Evolutionary conservation across 2,113 vertebrate species (phyloP).

Genomic region (Callipepla squamata): DNA sequence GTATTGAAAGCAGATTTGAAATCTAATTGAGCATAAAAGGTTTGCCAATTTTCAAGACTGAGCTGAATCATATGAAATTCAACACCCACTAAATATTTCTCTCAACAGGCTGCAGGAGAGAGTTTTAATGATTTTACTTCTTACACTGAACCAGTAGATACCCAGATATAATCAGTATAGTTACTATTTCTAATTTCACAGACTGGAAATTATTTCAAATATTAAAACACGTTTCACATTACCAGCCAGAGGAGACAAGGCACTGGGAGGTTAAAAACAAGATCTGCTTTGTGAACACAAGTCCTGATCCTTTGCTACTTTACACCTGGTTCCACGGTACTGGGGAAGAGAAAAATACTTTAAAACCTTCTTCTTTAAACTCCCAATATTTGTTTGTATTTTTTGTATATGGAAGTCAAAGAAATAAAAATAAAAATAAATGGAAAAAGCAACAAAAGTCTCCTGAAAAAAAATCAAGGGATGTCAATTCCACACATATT

Average conservation of each 20-base stretch:
- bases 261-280: neutral
- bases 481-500: neutral
- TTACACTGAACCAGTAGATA: slow-evolving; percentile 14
- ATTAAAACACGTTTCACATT: neutral
- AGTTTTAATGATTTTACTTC: slow-evolving; percentile 51
- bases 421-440: neutral
- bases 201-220: slow-evolving; percentile 35
- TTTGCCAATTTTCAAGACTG: slow-evolving; percentile 29
- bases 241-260: neutral
- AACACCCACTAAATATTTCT: slow-evolving; percentile 53
- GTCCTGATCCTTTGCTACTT: neutral
- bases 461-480: neutral
- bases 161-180: slow-evolving; percentile 4
- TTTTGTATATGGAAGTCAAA: neutral
- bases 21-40: slow-evolving; percentile 30
- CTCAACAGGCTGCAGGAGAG: slow-evolving; percentile 34
- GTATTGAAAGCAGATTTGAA: slow-evolving; percentile 42
- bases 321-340: neutral
- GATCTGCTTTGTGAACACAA: neutral
- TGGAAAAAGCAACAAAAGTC: neutral
- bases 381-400: neutral
- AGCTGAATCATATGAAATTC: slow-evolving; percentile 51
- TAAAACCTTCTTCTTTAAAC: neutral
- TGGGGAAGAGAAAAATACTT: neutral
- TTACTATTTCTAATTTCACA: slow-evolving; percentile 5